Conservation (phyloP, 92 coral and sea anemone species). For the Desmophyllum pertusum region DNA sequence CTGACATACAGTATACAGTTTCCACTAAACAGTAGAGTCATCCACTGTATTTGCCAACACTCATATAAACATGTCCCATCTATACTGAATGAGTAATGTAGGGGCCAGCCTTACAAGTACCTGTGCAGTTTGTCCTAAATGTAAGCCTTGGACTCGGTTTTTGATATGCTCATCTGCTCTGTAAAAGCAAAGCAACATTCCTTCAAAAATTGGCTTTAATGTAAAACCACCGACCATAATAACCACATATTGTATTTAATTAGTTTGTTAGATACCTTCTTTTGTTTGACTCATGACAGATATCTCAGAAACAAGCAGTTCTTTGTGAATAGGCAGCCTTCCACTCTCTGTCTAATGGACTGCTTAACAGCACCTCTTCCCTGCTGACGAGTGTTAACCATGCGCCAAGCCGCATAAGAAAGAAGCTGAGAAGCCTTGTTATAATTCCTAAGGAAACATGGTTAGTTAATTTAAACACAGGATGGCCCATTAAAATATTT, state of each 20-base stretch:
- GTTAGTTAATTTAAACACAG: neutral
- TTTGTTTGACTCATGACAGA: constrained; percentile 51
- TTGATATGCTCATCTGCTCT: constrained; percentile 64
- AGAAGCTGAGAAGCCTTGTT: constrained; percentile 59
- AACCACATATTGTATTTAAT: neutral
- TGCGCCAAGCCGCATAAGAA: constrained; percentile 65
- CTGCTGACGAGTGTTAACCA: constrained; percentile 55
- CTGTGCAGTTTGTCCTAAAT: constrained; percentile 69
- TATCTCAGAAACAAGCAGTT: constrained; percentile 71
- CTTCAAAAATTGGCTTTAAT: neutral
- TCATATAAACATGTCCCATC: neutral
- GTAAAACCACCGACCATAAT: neutral
- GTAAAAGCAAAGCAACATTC: neutral
- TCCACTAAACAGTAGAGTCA: no score
- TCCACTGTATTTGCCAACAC: no score
- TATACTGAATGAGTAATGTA: neutral
- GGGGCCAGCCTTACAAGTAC: neutral
- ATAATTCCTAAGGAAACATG: constrained; percentile 57
- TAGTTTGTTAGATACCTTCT: constrained; percentile 43
- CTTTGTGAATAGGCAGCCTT: constrained; percentile 76
- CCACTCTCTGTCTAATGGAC: constrained; percentile 67
- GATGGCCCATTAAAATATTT: no score
- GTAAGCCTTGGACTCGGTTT: constrained; percentile 74
- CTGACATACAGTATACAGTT: no score
- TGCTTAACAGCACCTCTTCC: constrained; percentile 38